Evolutionary conservation across 2,797 vertebrate genomes (phyloP).

Genomic region (Craterocephalus amniculus): DNA sequence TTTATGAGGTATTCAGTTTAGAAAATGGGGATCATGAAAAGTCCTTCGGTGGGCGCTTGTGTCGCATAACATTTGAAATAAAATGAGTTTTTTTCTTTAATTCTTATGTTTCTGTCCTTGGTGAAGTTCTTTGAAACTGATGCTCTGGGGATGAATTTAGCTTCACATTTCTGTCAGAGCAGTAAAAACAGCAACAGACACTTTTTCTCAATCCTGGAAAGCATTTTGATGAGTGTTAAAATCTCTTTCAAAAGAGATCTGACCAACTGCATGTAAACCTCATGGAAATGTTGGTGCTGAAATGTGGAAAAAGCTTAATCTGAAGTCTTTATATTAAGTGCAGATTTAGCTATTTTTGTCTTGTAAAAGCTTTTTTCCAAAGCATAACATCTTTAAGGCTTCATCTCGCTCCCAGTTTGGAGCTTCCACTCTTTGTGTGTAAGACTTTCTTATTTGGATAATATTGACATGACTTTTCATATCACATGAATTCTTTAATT

Average conservation of each 20-base stretch:
- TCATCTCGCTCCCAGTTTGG: no score
- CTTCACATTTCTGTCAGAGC: neutral
- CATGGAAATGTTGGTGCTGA: neutral
- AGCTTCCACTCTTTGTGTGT: no score
- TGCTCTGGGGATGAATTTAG: neutral
- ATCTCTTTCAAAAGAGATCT: neutral
- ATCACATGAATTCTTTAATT: no score
- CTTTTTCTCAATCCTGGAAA: neutral
- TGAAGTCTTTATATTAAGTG: no score
- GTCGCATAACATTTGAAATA: neutral
- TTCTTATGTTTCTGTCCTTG: neutral
- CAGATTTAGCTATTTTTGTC: no score
- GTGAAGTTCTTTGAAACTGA: neutral
- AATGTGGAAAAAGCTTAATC: no score
- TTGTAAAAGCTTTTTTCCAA: neutral
- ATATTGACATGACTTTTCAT: no score
- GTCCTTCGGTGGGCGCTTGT: neutral
- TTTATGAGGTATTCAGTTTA: slow-evolving; percentile 24
- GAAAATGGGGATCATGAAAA: slow-evolving; percentile 19
- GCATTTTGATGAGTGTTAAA: neutral
- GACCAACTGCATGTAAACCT: neutral
- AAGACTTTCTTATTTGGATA: no score
- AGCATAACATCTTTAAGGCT: neutral
- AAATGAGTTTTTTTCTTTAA: neutral
- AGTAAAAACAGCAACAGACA: neutral